These are phyloP conservation scores for Phylloscopus trochiloides DNA, from an alignment of 2,113 vertebrate species.

Conservation along the genomic window DNA sequence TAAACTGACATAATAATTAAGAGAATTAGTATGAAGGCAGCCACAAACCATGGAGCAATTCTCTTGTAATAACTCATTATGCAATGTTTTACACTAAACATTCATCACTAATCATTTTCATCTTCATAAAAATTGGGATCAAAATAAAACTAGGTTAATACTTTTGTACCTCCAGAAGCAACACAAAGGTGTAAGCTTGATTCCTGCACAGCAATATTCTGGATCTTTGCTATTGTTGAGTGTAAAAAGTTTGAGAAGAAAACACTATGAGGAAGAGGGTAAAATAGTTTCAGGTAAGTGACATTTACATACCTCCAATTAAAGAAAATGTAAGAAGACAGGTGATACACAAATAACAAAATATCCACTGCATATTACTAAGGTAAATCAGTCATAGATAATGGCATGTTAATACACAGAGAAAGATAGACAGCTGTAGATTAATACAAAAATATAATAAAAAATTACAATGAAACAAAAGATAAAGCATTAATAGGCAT, in stretches of 20 bases:
- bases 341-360: not conserved
- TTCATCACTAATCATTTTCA: not conserved
- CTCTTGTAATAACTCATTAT: not conserved
- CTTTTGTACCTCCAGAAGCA: not conserved
- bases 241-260: not conserved
- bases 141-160: not conserved
- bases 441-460: not conserved
- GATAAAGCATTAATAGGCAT: not conserved
- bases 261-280: not conserved
- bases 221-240: not conserved
- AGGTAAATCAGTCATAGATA: not conserved
- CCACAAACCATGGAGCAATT: not conserved
- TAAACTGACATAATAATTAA: not conserved
- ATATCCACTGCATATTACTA: not conserved
- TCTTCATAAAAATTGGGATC: not conserved
- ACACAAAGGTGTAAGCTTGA: not conserved
- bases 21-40: not conserved
- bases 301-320: not conserved
- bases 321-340: not conserved
- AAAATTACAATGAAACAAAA: not conserved
- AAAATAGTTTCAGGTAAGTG: not conserved
- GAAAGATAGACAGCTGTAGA: not conserved
- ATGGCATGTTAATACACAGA: not conserved
- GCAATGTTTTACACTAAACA: not conserved
- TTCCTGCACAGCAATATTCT: not conserved